These are phyloP conservation scores for Eristalinus aeneus DNA, from an alignment of 2,888 invertebrate species.

Conservation along the genomic window DNA sequence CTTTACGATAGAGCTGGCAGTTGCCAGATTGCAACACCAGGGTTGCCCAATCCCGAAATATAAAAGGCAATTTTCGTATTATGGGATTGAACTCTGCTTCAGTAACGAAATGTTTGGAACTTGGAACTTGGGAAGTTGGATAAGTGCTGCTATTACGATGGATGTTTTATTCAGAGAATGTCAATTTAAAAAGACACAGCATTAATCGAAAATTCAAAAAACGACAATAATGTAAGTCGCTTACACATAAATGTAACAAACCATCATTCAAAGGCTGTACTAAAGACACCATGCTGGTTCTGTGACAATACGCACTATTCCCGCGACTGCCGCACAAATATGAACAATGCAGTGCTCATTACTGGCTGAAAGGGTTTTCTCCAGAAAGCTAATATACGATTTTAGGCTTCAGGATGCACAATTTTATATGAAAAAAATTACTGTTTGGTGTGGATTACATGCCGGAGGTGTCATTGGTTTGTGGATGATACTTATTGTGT, in stretches of 20 bases:
- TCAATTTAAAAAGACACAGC: constrained; percentile 63
- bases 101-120: constrained; percentile 60
- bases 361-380: too few species aligned
- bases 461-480: too few species aligned
- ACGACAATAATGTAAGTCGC: constrained; percentile 28
- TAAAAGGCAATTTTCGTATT: constrained; percentile 58
- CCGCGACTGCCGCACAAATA: too few species aligned
- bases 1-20: too few species aligned
- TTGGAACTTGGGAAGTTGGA: constrained; percentile 61
- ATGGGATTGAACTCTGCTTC: constrained; percentile 67
- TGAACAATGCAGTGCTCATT: too few species aligned
- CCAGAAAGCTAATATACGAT: too few species aligned
- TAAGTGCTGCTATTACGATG: constrained; percentile 40
- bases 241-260: constrained; percentile 10
- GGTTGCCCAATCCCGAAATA: too few species aligned
- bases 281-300: constrained; percentile 64
- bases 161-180: constrained; percentile 60
- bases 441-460: too few species aligned
- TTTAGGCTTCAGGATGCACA: too few species aligned
- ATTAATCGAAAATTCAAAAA: constrained; percentile 46
- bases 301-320: constrained; percentile 58
- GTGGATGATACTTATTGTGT: too few species aligned
- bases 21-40: too few species aligned
- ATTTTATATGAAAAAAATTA: too few species aligned
- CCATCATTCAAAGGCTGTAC: constrained; percentile 37